phyloP scores from a whole-genome alignment of 2,888 invertebrate genomes.

The Idaea biselata region DNA sequence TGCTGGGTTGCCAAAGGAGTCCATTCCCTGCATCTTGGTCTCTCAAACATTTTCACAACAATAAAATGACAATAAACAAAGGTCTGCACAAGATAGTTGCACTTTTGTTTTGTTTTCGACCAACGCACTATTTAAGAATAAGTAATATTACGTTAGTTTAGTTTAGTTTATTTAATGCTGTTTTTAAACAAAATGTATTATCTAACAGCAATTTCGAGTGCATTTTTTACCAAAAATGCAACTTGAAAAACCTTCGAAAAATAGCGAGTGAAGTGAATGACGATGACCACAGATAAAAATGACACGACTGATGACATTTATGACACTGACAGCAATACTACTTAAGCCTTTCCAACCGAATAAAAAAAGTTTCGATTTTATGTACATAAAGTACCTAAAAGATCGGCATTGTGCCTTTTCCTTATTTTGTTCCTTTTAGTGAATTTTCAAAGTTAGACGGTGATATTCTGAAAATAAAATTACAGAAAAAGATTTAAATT shows the following conservation, averaged over 20 bases:
- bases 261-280: background rate
- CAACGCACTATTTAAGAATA: slow-evolving; percentile 10
- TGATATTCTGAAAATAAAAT: too few species aligned
- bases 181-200: background rate
- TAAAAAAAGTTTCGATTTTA: too few species aligned
- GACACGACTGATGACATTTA: too few species aligned
- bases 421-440: too few species aligned
- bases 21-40: slow-evolving; percentile 88
- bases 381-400: too few species aligned
- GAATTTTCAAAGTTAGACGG: too few species aligned
- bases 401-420: too few species aligned
- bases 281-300: background rate
- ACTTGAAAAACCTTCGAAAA: slow-evolving; percentile 6
- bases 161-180: background rate
- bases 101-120: background rate
- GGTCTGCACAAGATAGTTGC: slow-evolving; percentile 11
- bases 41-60: slow-evolving; percentile 70
- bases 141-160: background rate
- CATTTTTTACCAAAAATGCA: background rate
- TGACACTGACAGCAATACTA: too few species aligned
- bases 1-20: slow-evolving; percentile 91
- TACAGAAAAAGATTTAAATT: too few species aligned
- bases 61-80: slow-evolving; percentile 33
- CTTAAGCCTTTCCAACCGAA: too few species aligned
- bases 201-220: background rate